These are phyloP conservation scores for Polypedilum pembai DNA, from an alignment of 1,140 invertebrate species.

Conservation along the genomic window DNA sequence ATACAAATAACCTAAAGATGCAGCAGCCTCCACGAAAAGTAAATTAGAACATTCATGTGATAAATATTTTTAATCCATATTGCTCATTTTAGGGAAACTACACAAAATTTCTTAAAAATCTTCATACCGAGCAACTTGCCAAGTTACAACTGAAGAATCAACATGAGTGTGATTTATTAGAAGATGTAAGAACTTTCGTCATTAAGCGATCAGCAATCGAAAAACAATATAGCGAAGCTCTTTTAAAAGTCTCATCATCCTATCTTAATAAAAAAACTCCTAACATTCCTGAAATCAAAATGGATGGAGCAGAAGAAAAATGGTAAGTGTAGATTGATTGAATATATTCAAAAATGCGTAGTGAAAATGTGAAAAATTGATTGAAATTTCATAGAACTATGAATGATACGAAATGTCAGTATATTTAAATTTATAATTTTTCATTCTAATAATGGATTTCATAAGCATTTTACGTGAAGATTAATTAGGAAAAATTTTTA, in stretches of 20 bases:
- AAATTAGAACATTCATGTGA: conserved; percentile 31
- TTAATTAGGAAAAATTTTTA: too few relatives aligned
- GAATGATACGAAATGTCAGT: too few relatives aligned
- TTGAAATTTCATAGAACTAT: too few relatives aligned
- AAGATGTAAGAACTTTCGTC: conserved; percentile 87
- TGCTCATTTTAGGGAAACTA: conserved; percentile 67
- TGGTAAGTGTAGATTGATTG: too few relatives aligned
- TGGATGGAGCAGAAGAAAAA: conserved; percentile 80
- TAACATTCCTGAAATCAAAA: conserved; percentile 79
- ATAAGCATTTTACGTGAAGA: too few relatives aligned
- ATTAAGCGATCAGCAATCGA: conserved; percentile 87
- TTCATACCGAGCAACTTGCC: conserved; percentile 84
- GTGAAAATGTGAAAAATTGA: too few relatives aligned
- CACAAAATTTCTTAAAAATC: conserved; percentile 81
- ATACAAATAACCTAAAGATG: conserved; percentile 46
- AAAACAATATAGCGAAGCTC: conserved; percentile 88
- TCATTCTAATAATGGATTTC: too few relatives aligned
- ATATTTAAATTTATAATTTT: too few relatives aligned
- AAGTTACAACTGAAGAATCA: conserved; percentile 91
- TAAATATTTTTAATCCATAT: conserved; percentile 31
- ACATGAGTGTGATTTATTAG: conserved; percentile 89
- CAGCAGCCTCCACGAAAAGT: conserved; percentile 71
- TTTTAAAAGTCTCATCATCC: conserved; percentile 81
- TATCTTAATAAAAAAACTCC: conserved; percentile 89
- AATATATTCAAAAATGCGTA: too few relatives aligned